Base-by-base conservation (phyloP, 2,113 vertebrate genomes). In the Cynocephalus volans region DNA sequence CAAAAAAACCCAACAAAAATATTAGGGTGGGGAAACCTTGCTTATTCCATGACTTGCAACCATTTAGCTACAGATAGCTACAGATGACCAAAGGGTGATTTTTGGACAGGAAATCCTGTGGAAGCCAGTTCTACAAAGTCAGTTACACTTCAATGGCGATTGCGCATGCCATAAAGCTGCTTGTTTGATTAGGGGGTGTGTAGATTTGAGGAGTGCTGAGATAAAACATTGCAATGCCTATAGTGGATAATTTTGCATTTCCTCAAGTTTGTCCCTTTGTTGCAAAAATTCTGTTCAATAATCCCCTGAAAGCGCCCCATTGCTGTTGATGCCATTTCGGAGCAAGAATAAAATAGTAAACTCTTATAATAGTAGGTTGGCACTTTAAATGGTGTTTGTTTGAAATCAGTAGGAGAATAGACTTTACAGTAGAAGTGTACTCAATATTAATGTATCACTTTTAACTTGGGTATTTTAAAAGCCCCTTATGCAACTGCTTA, bases 41-140 rank as follows among this genome's bases (percentile, higher is more conserved):
- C 50, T 52, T 50, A 36, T 41, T 93, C 79, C 75, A 69, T 1
- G 88, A 69, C 50, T 36, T 45, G 88, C 83, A 77, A 64, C 56
- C 94, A 95, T 85, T 96, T 85, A 97, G 96, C 96, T 97, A 90
- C 81, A 86, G 73, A 96, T 85, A 97, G 96, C 96, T 97, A 90
- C 81, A 86, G 73, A 96, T 11, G 86, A 96, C 97, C 93, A 90
- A 81, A 58, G 58, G 87, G 62, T 76, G 52, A 86, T 93, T 98
- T 98, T 89, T 62, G 84, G 97, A 79, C 98, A 98, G 98, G 98
- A 99, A 98, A 98, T 98, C 97, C 98, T 98, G 96, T 92, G 94
- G 87, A 95, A 97, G 82, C 69, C 87, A 73, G 92, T 77, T 77
- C 95, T 92, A 75, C 82, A 87, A 97, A 98, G 97, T 96, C 97